Conservation (phyloP, 1,140 invertebrate species). For the Zaprionus africanus region DNA sequence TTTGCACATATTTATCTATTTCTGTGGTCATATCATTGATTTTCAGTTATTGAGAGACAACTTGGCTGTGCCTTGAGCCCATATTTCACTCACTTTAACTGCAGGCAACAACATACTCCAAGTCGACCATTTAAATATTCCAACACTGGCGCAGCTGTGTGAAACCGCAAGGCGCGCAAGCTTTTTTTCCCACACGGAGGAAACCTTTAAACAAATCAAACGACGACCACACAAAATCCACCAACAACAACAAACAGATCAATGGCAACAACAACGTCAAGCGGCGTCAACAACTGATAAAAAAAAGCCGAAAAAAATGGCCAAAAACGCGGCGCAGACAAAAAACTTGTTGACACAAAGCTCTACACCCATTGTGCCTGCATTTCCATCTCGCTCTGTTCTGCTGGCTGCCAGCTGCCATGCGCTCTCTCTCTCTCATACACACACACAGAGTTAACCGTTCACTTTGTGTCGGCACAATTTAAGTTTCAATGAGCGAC, state of each 20-base stretch:
- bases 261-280: constrained; percentile 51
- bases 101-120: constrained; percentile 15
- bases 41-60: constrained; percentile 5
- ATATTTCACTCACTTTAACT: constrained; percentile 35
- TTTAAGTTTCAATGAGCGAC: constrained; percentile 83
- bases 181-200: constrained; percentile 52
- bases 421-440: constrained; percentile 11
- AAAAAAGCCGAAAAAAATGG: constrained; percentile 66
- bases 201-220: constrained; percentile 80
- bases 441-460: constrained; percentile 21
- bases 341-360: constrained; percentile 79
- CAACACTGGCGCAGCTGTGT: constrained; percentile 2
- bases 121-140: background rate
- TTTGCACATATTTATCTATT: too few relatives aligned
- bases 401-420: too few relatives aligned
- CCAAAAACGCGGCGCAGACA: constrained; percentile 60
- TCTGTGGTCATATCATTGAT: background rate
- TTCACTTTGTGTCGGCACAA: constrained; percentile 78
- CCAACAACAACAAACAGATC: constrained; percentile 40
- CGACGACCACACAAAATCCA: constrained; percentile 71
- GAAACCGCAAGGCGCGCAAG: constrained; percentile 30
- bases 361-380: constrained; percentile 51
- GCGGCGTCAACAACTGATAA: constrained; percentile 68
- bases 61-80: background rate
- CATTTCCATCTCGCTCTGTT: constrained; percentile 37